Evolutionary conservation across 2,888 invertebrate species (phyloP).

Genomic region (Drosophila borealis): DNA sequence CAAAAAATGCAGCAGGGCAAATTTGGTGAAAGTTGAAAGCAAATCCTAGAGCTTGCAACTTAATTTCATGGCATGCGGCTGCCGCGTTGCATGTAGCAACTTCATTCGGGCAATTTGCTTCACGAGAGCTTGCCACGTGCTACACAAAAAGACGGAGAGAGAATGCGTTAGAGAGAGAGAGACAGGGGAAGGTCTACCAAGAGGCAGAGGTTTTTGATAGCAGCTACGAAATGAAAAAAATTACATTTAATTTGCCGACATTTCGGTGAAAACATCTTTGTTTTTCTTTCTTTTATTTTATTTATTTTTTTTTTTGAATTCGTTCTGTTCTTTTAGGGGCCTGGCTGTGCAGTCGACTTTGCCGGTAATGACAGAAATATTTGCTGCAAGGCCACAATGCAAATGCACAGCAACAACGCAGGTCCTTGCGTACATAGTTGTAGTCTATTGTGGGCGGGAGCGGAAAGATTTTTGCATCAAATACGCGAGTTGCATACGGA

Average conservation of each 20-base stretch:
- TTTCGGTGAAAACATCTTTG: conserved; percentile 59
- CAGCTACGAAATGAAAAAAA: conserved; percentile 66
- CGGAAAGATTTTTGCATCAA: conserved; percentile 68
- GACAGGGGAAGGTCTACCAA: neutral
- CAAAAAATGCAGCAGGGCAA: conserved; percentile 47
- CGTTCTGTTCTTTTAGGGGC: conserved; percentile 22
- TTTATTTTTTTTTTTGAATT: neutral
- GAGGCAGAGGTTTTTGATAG: conserved; percentile 49
- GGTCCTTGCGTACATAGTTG: conserved; percentile 50
- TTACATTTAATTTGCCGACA: conserved; percentile 77
- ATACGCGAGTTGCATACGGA: conserved; percentile 61
- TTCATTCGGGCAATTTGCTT: conserved; percentile 77
- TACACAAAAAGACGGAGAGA: conserved; percentile 2
- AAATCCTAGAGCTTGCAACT: conserved; percentile 78
- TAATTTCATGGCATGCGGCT: conserved; percentile 75
- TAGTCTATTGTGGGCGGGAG: conserved; percentile 5
- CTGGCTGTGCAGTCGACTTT: conserved; percentile 27
- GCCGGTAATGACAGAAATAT: conserved; percentile 71
- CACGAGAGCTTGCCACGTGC: conserved; percentile 71
- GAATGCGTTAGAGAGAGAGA: neutral
- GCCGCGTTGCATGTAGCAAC: conserved; percentile 65
- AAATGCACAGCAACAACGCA: conserved; percentile 59
- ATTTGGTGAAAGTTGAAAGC: conserved; percentile 75
- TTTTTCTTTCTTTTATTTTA: conserved; percentile 4
- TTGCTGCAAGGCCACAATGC: conserved; percentile 66